Evolutionary conservation across 2,113 vertebrate species (phyloP).

Genomic region (Ovibos moschatus): DNA sequence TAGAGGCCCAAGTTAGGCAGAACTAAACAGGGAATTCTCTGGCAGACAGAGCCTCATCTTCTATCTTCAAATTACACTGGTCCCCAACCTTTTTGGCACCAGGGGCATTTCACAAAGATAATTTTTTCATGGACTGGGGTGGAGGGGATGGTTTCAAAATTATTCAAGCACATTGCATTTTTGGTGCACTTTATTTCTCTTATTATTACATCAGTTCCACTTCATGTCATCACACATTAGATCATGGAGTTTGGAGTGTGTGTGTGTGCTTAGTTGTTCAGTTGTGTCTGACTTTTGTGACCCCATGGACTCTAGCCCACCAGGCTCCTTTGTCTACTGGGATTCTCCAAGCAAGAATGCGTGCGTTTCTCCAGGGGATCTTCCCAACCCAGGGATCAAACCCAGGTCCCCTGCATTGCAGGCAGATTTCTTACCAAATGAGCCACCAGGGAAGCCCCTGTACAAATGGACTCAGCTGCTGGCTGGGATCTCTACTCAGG

Average conservation of each 20-base stretch:
- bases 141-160: not conserved
- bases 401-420: not conserved
- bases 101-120: not conserved
- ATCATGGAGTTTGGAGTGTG: fast-evolving
- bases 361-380: not conserved
- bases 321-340: not conserved
- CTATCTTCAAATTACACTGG: not conserved
- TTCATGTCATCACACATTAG: not conserved
- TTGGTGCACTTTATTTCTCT: not conserved
- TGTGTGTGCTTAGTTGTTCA: not conserved
- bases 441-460: not conserved
- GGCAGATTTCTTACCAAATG: not conserved
- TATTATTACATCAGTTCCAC: not conserved
- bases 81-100: not conserved
- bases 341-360: not conserved
- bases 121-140: not conserved
- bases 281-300: not conserved
- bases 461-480: not conserved
- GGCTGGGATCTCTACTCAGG: not conserved
- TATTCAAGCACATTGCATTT: not conserved
- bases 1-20: not conserved
- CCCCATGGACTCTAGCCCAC: not conserved
- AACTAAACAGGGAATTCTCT: not conserved
- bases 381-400: not conserved
- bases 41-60: not conserved